Evolutionary conservation across 2,797 vertebrate species (phyloP).

Genomic region (Enteromius fasciolatus): DNA sequence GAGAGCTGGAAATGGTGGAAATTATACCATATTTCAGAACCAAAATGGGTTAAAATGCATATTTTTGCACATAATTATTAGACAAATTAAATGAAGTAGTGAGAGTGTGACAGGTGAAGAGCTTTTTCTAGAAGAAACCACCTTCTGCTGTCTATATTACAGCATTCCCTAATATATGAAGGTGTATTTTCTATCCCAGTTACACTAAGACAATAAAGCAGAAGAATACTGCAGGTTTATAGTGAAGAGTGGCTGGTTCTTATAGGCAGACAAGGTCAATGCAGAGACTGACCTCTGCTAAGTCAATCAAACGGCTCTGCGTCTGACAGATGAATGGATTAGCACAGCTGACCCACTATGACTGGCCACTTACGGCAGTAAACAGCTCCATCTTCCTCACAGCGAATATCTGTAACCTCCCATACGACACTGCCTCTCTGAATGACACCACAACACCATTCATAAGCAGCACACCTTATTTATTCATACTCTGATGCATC

Average conservation of each 20-base stretch:
- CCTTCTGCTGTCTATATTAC: not conserved
- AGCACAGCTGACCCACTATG: constrained; percentile 63
- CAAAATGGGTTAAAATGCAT: not conserved
- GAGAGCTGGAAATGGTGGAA: not conserved
- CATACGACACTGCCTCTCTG: not conserved
- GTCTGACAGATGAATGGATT: constrained; percentile 67
- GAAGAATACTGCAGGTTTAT: not conserved
- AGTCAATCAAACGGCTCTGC: constrained; percentile 72
- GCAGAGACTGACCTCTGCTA: constrained; percentile 62
- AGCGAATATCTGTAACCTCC: constrained; percentile 21
- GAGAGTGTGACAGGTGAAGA: not conserved
- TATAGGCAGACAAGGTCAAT: constrained; percentile 52
- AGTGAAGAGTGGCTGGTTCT: constrained; percentile 1
- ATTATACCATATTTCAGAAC: not conserved
- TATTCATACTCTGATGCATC: not conserved
- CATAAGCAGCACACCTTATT: constrained; percentile 33
- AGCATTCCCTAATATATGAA: not conserved
- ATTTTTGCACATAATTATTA: not conserved
- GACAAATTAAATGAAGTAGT: not conserved
- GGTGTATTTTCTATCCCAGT: not conserved
- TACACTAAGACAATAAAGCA: constrained; percentile 11
- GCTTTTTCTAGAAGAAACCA: not conserved
- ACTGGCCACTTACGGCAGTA: constrained; percentile 27
- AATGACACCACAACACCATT: constrained; percentile 15
- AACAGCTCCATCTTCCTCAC: constrained; percentile 23